These are phyloP conservation scores for Ciconia boyciana DNA, from an alignment of 2,113 vertebrate species.

Conservation along the genomic window DNA sequence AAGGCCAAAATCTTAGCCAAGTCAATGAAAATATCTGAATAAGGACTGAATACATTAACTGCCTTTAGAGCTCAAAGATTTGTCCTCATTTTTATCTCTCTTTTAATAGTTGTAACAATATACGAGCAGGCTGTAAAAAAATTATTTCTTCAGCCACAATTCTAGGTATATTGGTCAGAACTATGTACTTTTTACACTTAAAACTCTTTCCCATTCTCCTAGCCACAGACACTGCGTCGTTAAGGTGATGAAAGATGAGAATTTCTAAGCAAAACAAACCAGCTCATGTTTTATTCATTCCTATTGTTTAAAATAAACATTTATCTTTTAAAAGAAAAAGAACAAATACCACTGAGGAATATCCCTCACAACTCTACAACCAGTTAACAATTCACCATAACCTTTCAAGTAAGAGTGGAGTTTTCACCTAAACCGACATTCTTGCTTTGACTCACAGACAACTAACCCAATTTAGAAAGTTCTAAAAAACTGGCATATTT, in stretches of 20 bases:
- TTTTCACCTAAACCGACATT: slow-evolving; percentile 11
- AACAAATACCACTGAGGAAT: not conserved
- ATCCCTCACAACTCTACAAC: not conserved
- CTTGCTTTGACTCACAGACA: slow-evolving; percentile 46
- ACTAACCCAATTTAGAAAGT: slow-evolving; percentile 35
- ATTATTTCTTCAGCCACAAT: not conserved
- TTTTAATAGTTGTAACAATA: not conserved
- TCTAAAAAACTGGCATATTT: slow-evolving; percentile 49
- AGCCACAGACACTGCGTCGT: not conserved
- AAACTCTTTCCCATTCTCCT: not conserved
- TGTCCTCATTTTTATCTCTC: not conserved
- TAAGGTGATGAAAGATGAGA: not conserved
- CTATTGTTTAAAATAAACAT: slow-evolving; percentile 18
- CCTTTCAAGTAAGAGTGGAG: not conserved
- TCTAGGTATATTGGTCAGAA: not conserved
- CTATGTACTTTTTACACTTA: not conserved
- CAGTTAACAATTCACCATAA: not conserved
- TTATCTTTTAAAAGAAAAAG: not conserved
- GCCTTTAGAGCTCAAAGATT: not conserved
- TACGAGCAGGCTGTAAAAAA: not conserved
- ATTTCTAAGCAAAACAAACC: not conserved
- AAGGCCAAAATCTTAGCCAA: not conserved
- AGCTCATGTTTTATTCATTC: not conserved
- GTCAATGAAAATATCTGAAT: not conserved
- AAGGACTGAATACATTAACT: not conserved